Percentiles rank a stretch among this genome's conserved stretches.
Evolutionary conservation across 2,113 vertebrate species (phyloP).

Genomic region (Gasterosteus aculeatus): DNA sequence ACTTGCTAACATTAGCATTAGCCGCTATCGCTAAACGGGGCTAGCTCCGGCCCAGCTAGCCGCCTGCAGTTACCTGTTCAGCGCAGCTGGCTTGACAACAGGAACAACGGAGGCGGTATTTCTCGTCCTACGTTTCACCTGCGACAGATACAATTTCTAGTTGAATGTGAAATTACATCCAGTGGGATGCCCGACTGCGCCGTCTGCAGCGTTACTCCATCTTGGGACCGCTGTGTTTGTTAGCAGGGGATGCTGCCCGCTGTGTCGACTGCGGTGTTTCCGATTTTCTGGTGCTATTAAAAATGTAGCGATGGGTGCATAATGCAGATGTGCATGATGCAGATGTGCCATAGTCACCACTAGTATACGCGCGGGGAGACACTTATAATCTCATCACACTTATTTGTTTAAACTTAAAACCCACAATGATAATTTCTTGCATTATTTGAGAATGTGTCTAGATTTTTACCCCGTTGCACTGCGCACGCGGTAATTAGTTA

Average conservation of each 20-base stretch:
- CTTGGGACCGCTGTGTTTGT: not conserved
- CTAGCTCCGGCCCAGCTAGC: not conserved
- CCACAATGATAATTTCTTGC: not conserved
- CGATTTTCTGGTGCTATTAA: not conserved
- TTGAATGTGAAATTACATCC: conserved; percentile 19
- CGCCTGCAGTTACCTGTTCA: conserved; percentile 26
- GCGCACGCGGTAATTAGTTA: not conserved
- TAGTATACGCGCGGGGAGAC: not conserved
- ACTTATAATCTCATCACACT: not conserved
- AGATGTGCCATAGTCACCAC: not conserved
- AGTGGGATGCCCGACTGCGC: not conserved
- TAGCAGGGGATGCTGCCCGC: not conserved
- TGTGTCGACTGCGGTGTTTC: not conserved
- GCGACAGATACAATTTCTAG: not conserved
- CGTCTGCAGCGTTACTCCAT: conserved; percentile 31
- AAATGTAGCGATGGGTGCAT: not conserved
- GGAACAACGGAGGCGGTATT: not conserved
- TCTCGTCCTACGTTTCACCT: not conserved
- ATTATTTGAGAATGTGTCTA: not conserved
- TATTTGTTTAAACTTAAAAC: not conserved
- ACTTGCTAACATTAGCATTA: conserved; percentile 23
- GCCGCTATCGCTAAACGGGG: not conserved
- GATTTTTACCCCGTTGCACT: not conserved
- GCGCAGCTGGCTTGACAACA: conserved; percentile 18
- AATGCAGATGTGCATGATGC: not conserved